Conservation (phyloP, 1,140 invertebrate genomes). For the Polyergus mexicanus region DNA sequence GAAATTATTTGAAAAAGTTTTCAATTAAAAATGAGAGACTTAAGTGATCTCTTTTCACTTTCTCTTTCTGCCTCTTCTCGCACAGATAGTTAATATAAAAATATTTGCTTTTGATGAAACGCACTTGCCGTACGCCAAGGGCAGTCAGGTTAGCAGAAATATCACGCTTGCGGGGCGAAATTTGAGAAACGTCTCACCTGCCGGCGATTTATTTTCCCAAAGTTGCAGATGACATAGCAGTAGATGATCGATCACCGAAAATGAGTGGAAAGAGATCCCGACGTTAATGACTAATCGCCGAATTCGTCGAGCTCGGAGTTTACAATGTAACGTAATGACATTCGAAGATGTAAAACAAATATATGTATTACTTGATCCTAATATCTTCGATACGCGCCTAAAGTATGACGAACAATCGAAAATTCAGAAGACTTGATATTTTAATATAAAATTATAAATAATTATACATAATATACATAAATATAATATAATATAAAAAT, state of each 20-base stretch:
- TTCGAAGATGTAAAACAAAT: conserved; percentile 14
- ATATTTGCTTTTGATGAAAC: conserved; percentile 68
- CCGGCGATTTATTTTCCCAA: conserved; percentile 47
- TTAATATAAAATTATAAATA: too few species aligned
- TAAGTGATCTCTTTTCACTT: neutral
- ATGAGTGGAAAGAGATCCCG: conserved; percentile 59
- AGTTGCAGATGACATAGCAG: conserved; percentile 47
- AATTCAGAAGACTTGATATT: neutral
- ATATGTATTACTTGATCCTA: conserved; percentile 38
- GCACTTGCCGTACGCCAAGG: conserved; percentile 64
- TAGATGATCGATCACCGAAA: conserved; percentile 74
- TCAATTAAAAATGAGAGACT: neutral
- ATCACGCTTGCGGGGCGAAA: conserved; percentile 11
- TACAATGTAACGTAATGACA: neutral
- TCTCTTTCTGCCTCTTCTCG: too few species aligned
- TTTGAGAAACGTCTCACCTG: conserved; percentile 65
- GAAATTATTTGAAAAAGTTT: too few species aligned
- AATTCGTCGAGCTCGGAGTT: conserved; percentile 44
- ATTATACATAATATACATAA: too few species aligned
- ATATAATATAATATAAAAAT: too few species aligned
- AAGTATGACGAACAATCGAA: neutral
- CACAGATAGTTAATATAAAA: neutral
- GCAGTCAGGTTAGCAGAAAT: conserved; percentile 64
- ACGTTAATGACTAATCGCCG: conserved; percentile 66
- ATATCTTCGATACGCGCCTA: neutral